A percentile compares a stretch with the other conserved stretches of the same genome.
Evolutionary conservation across 2,797 vertebrate genomes (phyloP).

Genomic region (Pseudopleuronectes americanus): DNA sequence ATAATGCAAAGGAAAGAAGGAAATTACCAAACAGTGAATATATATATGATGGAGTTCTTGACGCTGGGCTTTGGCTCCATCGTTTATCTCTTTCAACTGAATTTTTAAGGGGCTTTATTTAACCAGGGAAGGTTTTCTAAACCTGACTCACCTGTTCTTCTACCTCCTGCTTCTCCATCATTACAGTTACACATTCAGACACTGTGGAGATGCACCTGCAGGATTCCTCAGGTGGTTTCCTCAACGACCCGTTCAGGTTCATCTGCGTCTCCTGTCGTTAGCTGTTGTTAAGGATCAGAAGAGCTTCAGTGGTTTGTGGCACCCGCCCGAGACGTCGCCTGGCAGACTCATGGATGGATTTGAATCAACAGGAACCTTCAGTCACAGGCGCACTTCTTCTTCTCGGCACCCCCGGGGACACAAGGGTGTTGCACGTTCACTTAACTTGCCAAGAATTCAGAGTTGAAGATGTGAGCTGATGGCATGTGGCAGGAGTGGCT

Average conservation of each 20-base stretch:
- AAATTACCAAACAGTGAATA: conserved; percentile 38
- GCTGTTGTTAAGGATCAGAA: conserved; percentile 14
- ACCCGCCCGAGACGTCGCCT: conserved; percentile 1
- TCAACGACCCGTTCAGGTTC: conserved; percentile 8
- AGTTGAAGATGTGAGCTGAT: conserved; percentile 59
- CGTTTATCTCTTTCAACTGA: conserved; percentile 28
- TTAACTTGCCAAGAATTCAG: conserved; percentile 48
- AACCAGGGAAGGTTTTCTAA: conserved; percentile 21
- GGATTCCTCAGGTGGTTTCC: conserved; percentile 26
- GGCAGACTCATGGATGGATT: conserved; percentile 19
- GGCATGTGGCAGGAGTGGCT: conserved; percentile 66
- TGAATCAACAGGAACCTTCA: conserved; percentile 17
- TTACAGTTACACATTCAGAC: conserved; percentile 9
- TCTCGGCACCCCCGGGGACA: conserved; percentile 22
- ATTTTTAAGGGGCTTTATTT: conserved; percentile 25
- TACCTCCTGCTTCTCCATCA: conserved; percentile 11
- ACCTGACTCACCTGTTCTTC: not conserved
- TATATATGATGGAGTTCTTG: conserved; percentile 25
- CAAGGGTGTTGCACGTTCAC: conserved; percentile 30
- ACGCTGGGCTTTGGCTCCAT: conserved; percentile 21
- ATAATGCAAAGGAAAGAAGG: conserved; percentile 21
- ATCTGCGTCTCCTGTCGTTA: not conserved
- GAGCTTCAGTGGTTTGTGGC: conserved; percentile 28
- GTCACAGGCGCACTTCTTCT: conserved; percentile 19
- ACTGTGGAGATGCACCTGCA: conserved; percentile 22